Percentiles rank a stretch among this genome's conserved stretches.
phyloP scores from a whole-genome alignment of 1,140 invertebrate species.

The Magallana ariakensis region DNA sequence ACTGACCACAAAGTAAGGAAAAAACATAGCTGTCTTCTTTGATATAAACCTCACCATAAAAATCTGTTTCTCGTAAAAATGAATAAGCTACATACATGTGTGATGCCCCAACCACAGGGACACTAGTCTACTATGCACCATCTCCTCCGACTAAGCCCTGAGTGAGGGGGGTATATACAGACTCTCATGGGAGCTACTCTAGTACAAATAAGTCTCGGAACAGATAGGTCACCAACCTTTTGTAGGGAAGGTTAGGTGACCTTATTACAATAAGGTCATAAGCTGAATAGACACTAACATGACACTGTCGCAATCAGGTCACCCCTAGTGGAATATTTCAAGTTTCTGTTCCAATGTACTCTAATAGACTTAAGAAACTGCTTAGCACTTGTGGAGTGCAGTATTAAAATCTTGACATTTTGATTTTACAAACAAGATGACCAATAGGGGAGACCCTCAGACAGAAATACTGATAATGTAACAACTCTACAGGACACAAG shows the following conservation, averaged over 20 bases:
- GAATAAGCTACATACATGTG: slow-evolving; percentile 26
- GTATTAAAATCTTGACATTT: too few species aligned
- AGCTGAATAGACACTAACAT: too few species aligned
- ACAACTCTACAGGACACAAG: too few species aligned
- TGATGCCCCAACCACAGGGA: slow-evolving; percentile 19
- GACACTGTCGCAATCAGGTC: too few species aligned
- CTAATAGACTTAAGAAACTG: too few species aligned
- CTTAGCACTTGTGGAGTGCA: too few species aligned
- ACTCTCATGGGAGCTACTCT: not conserved
- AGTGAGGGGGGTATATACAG: slow-evolving; percentile 6
- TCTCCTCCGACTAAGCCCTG: slow-evolving; percentile 10
- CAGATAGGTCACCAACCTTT: not conserved
- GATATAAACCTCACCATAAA: slow-evolving; percentile 21
- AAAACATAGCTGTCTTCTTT: slow-evolving; percentile 18
- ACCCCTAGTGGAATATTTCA: too few species aligned
- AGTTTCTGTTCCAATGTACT: too few species aligned
- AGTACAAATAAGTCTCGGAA: slow-evolving; percentile 9
- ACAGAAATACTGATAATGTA: too few species aligned
- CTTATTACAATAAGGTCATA: not conserved
- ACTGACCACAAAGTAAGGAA: slow-evolving; percentile 13
- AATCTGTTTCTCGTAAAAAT: slow-evolving; percentile 22
- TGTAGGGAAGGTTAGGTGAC: not conserved
- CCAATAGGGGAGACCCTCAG: too few species aligned
- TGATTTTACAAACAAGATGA: too few species aligned
- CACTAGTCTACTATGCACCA: not conserved